phyloP scores from a whole-genome alignment of 2,888 invertebrate genomes.

The Ennomos fuscantarius region DNA sequence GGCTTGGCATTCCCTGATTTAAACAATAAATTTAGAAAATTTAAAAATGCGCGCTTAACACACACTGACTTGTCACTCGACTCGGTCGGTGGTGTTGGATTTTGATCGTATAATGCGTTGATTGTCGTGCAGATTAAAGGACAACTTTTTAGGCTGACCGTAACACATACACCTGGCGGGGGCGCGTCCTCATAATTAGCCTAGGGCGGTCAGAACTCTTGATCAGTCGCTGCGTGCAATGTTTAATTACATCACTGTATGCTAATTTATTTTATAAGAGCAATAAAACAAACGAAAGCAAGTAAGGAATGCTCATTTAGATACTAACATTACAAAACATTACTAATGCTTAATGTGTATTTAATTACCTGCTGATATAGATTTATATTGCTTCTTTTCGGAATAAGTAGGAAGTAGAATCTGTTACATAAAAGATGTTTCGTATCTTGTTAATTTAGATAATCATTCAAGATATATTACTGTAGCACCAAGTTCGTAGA shows the following conservation, averaged over 20 bases:
- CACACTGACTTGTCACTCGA: too few species aligned
- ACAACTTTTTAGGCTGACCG: too few species aligned
- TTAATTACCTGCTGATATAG: slow-evolving; percentile 22
- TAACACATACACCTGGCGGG: too few species aligned
- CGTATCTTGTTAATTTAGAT: slow-evolving; percentile 16
- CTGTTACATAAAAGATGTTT: slow-evolving; percentile 8
- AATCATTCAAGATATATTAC: slow-evolving; percentile 23
- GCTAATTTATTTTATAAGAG: slow-evolving; percentile 27
- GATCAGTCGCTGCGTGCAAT: too few species aligned
- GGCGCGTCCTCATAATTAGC: too few species aligned
- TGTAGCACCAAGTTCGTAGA: slow-evolving; percentile 8
- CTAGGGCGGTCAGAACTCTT: too few species aligned
- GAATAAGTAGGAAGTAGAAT: slow-evolving; percentile 18
- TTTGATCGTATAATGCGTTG: too few species aligned
- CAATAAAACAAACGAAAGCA: slow-evolving; percentile 32
- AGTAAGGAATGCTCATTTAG: slow-evolving; percentile 19
- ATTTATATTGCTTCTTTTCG: slow-evolving; percentile 5
- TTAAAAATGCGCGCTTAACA: too few species aligned
- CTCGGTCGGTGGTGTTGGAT: too few species aligned
- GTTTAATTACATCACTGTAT: slow-evolving; percentile 26
- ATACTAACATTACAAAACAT: slow-evolving; percentile 17
- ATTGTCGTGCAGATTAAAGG: too few species aligned
- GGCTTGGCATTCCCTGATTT: too few species aligned
- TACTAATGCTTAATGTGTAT: slow-evolving; percentile 15
- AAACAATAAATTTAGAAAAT: too few species aligned